These are phyloP conservation scores for Patagioenas fasciata DNA, from an alignment of 2,113 vertebrate species.

Conservation along the genomic window DNA sequence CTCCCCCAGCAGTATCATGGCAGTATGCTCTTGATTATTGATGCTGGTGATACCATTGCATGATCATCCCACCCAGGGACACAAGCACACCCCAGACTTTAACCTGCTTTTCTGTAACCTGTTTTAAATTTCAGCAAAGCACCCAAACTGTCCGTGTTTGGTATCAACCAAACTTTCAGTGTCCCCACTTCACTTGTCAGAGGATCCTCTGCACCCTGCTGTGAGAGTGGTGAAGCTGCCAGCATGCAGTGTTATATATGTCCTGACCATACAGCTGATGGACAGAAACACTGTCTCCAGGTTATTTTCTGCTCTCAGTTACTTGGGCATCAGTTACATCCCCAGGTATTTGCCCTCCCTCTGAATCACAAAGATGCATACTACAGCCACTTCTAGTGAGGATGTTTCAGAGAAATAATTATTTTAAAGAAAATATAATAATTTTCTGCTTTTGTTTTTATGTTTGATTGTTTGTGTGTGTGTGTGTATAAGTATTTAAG, in stretches of 20 bases:
- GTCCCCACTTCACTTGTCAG: accelerated
- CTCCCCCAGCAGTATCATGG: neutral
- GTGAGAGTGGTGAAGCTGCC: neutral
- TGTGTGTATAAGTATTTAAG: neutral
- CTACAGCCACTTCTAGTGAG: neutral
- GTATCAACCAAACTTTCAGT: accelerated
- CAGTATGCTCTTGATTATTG: neutral
- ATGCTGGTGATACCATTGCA: neutral
- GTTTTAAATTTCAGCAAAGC: neutral
- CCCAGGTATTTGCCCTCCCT: neutral
- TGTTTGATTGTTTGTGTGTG: too few relatives aligned
- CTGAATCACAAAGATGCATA: neutral
- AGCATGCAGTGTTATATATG: neutral
- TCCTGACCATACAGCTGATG: neutral
- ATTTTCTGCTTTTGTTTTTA: neutral
- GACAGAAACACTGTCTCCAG: neutral
- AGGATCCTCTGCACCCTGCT: neutral
- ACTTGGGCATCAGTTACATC: neutral
- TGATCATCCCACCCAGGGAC: neutral
- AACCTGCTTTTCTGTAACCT: neutral
- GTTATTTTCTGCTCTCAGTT: neutral
- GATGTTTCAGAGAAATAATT: neutral
- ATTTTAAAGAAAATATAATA: neutral
- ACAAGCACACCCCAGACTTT: neutral
- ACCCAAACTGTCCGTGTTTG: neutral